These are phyloP conservation scores for Portunus trituberculatus DNA, from an alignment of 1,140 invertebrate species.

Conservation along the genomic window DNA sequence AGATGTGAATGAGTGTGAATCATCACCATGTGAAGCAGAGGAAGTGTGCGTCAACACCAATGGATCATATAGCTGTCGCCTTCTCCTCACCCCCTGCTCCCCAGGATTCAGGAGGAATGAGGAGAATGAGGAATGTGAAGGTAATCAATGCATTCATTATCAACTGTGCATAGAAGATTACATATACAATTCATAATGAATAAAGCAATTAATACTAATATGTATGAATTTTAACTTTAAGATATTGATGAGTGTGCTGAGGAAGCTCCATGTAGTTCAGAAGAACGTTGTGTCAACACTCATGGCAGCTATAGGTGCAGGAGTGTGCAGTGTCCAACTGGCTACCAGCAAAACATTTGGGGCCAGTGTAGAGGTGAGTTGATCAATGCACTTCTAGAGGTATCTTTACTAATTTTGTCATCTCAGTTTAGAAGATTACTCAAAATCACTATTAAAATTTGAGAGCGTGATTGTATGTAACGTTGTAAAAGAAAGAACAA, in stretches of 20 bases:
- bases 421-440: no score
- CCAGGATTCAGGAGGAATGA: constrained; percentile 64
- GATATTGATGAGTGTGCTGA: constrained; percentile 94
- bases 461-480: no score
- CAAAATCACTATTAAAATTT: no score
- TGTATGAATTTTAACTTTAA: constrained; percentile 78
- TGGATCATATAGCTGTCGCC: constrained; percentile 83
- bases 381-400: not conserved
- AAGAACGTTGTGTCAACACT: constrained; percentile 94
- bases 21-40: constrained; percentile 79
- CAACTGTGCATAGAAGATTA: no score
- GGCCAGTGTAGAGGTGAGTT: constrained; percentile 61
- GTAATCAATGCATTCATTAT: constrained; percentile 17
- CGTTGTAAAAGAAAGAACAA: no score
- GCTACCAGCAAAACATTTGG: constrained; percentile 84
- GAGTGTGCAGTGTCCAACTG: constrained; percentile 89
- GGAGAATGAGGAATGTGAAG: constrained; percentile 63
- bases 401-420: no score
- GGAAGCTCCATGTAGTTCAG: constrained; percentile 83
- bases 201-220: not conserved
- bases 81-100: constrained; percentile 47
- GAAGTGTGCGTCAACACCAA: constrained; percentile 83
- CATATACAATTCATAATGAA: not conserved
- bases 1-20: constrained; percentile 83
- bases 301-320: constrained; percentile 93